Conservation (phyloP, 2,113 vertebrate genomes). For the Daphoenositta chrysoptera region DNA sequence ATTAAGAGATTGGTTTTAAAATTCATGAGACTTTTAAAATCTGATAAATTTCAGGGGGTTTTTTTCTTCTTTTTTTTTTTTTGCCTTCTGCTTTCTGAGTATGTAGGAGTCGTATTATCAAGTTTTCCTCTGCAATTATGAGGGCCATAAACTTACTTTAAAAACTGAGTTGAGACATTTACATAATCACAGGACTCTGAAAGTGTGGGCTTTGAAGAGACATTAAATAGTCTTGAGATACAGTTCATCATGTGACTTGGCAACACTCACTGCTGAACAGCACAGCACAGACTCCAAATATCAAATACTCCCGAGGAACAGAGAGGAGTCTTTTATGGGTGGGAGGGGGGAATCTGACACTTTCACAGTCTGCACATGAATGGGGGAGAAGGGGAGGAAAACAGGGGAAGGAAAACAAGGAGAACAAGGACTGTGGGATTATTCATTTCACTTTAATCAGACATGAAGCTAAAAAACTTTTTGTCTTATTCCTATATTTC, state of each 20-base stretch:
- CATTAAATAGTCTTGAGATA: slow-evolving; percentile 33
- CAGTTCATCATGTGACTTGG: background rate
- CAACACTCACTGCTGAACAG: background rate
- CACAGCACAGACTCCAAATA: background rate
- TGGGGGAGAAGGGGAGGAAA: background rate
- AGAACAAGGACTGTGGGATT: background rate
- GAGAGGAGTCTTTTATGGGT: background rate
- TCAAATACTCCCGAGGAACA: background rate
- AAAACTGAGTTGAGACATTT: slow-evolving; percentile 50
- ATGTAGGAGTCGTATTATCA: slow-evolving; percentile 44
- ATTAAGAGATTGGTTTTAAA: slow-evolving; percentile 57
- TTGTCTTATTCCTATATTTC: background rate
- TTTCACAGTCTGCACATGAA: background rate
- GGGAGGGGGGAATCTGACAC: background rate
- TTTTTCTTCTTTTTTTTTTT: background rate
- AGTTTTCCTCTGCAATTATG: slow-evolving; percentile 55
- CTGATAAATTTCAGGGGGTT: slow-evolving; percentile 23
- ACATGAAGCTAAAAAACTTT: background rate
- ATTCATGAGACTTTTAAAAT: slow-evolving; percentile 62
- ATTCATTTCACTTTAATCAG: background rate
- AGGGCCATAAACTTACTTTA: slow-evolving; percentile 49
- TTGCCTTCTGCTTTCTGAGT: slow-evolving; percentile 30
- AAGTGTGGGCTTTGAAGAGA: slow-evolving; percentile 58
- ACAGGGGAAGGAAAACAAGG: background rate
- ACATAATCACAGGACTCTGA: slow-evolving; percentile 42